phyloP scores from a whole-genome alignment of 2,113 vertebrate species.

The Corydoras sp. region DNA sequence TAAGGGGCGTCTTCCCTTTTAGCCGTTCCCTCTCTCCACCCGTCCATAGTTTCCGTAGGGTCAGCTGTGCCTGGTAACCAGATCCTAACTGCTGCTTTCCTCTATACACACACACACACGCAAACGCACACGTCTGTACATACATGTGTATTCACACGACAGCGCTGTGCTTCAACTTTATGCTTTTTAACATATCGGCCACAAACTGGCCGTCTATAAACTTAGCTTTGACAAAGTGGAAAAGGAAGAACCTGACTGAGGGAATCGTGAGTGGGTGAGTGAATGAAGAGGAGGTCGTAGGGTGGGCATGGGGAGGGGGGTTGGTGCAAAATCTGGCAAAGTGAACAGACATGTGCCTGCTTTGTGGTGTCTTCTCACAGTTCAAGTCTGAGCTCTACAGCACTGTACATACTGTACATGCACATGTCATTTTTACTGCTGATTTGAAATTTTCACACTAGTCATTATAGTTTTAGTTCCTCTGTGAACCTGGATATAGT shows the following conservation, averaged over 20 bases:
- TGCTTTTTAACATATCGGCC: not conserved
- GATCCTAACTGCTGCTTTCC: conserved; percentile 53
- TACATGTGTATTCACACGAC: not conserved
- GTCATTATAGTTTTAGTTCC: too few species aligned
- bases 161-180: not conserved
- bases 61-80: conserved; percentile 57
- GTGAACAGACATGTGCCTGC: too few species aligned
- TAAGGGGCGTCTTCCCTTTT: not conserved
- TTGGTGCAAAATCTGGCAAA: not conserved
- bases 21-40: conserved; percentile 27
- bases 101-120: conserved; percentile 18
- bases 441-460: too few species aligned
- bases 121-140: not conserved
- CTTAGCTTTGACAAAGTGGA: not conserved
- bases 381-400: too few species aligned
- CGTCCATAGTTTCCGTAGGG: conserved; percentile 38
- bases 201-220: not conserved
- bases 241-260: not conserved
- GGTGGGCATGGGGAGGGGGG: not conserved
- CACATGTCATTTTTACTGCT: too few species aligned
- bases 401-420: too few species aligned
- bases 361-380: too few species aligned
- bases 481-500: too few species aligned
- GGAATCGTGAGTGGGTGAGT: conserved; percentile 1
- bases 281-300: not conserved